Evolutionary conservation across 2,113 vertebrate species (phyloP), one percentile per base, ranked within the genome.

Genomic region (Xenopus borealis): DNA sequence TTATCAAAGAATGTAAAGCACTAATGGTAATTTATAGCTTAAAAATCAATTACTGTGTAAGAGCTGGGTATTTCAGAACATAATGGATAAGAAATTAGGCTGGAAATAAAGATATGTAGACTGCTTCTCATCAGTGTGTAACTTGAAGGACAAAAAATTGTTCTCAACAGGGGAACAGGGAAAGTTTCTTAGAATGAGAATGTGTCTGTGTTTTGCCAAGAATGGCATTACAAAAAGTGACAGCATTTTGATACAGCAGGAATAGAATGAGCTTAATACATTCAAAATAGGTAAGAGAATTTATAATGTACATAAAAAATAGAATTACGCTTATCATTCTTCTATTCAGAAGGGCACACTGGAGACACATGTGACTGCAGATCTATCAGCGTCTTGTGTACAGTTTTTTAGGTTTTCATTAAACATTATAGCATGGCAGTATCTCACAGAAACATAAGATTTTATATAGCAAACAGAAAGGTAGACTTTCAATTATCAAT

Each of bases 341-440:
- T 82, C 18, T 33, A 47, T 16, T 78, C 10, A 63, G 66, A 79
- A 80, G 59, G 62, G 62, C 62, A 40, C 63, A 62, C 66, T 72
- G 27, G 67, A 76, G 67, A 61, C 71, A 10, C 12, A 12, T 76
- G 74, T 69, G 0, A 16, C 64, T 72, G 7, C 17, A 11, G 23
- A 10, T 81, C 27, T 69, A 47, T 69, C 64, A 80, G n/a, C 62
- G 80, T 82, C 33, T 53, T 79, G 62, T 78, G 79, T 45, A 64
- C 55, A 69, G 23, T 50, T 79, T 67, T 71, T 11, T 52, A 66
- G 68, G 61, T 78, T 73, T 79, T 47, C 66, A 74, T 78, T 80
- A 80, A 77, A 77, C 74, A 77, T 77, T 77, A 77, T 77, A 77
- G 74, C 74, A 53, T 53, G 61, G 74, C 66, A 70, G 66, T 77